Evolutionary conservation across 1,140 invertebrate species (phyloP), one percentile per base, ranked within the genome.

Genomic region (Ceratitis capitata): DNA sequence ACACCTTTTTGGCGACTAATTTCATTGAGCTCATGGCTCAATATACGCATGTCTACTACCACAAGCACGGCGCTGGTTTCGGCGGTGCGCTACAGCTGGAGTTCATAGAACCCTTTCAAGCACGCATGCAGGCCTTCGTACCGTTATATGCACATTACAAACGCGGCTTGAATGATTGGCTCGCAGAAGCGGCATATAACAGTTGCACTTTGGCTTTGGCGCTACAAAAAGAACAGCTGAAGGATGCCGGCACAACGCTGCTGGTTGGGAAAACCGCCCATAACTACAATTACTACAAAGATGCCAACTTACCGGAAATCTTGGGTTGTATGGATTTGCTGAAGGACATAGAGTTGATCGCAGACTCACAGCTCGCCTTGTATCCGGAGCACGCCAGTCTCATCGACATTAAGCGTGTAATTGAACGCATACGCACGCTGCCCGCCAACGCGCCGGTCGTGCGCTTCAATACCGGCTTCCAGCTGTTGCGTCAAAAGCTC

Each of bases 301-400:
- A 98, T 87, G 91, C 96, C 1, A 97, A 98, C 92, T 93, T 98
- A 0, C 91, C 94, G 0, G 96, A 98, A 92, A 95, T 96, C 0
- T 93, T 95, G 56, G 93, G 95, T 49, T 97, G 97, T 89, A 91
- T 94, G 7, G 93, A 94, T 5, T 91, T 98, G 1, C 90, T 99
- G 49, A 92, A 94, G 16, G 92, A 91, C 69, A 93, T 98, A 23
- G 93, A 93, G 84, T 89, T 92, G 2, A 93, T 94, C 78, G 94
- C 97, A 1, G 89, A 93, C n/a, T 92, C 95, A 53, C 91, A 99
- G n/a, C 91, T 97, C 23, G 89, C 93, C 2, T 94, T 97, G 88
- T 99, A 97, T 96, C 96, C 98, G 0, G 97, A 98, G 85, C 97
- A 99, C 93, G 97, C 98, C 0, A 95, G 95, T 0, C 91, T 99